Evolutionary conservation across 2,797 vertebrate species (phyloP), one percentile per base, ranked within the genome.

Genomic region (Sebastiscus albofasciatus): DNA sequence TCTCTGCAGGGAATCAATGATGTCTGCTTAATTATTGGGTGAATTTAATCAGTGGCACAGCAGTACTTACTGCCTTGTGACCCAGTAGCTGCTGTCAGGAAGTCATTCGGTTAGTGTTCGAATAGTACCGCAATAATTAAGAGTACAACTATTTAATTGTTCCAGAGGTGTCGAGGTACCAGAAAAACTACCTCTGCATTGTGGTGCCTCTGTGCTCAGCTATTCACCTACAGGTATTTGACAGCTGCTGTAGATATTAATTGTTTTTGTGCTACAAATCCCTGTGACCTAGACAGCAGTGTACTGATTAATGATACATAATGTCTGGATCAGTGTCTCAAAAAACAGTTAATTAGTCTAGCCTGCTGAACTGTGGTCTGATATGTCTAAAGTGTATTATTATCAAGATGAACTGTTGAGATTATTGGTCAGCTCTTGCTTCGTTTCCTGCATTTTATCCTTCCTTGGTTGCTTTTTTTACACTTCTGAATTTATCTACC

Each of bases 11-110:
- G 93, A 95, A 96, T 96, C 96, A 95, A 96, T 96, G 93, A 89
- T 93, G 93, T 96, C 95, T 95, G 95, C 94, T 95, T 96, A 96
- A 96, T 96, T 95, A 96, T 94, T 95, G 94, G 93, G 88, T 91
- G 91, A 94, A 96, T 95, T 94, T 94, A 96, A 96, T 96, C 94
- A 96, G 92, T 74, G 31, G 79, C 92, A 88, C 93, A 91, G 92
- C 89, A 90, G 91, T 95, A 94, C 94, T 94, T 94, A 95, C 94
- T 93, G 91, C 89, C 90, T 89, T 85, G 93, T 93, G 93, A 95
- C 89, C 94, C 92, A 81, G 79, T 88, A 91, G 93, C 92, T 91
- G 93, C 92, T 91, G 92, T 95, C 92, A 92, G 85, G 90, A 94
- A 93, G 92, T 93, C 81, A 91, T 94, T 93, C 80, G 61, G 83